Evolutionary conservation across 2,888 invertebrate species (phyloP), one percentile per base, ranked within the genome.

Genomic region (Drosophila kambysellisi): DNA sequence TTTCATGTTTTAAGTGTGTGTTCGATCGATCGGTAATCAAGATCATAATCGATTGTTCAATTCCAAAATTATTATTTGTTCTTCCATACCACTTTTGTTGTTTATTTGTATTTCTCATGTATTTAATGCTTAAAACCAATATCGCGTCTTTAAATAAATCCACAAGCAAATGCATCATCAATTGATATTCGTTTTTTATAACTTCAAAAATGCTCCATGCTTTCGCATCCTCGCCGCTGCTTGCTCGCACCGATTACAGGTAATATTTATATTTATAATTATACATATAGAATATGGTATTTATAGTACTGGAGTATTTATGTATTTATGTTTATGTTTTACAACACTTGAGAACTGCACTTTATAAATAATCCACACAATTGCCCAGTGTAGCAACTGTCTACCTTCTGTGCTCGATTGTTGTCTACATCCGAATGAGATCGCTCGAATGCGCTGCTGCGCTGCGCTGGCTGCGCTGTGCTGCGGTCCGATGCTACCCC

Each of bases 91-190:
- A 67, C 72, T 69, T 74, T 84, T 88, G 85, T 84, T 89, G 82
- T 89, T 83, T 88, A 74, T 85, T 85, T 88, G 79, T 89, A 89
- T 71, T 71, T 82, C 72, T 86, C 82, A 89, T 89, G 87, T 86
- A 89, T 89, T 88, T 88, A 87, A 88, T 78, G 88, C 88, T 84
- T 88, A 83, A 81, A 84, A 80, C 79, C 75, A 83, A 79, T 83
- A 79, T 72, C 86, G 85, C 84, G 89, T 74, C 67, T 77, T 75
- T 71, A 69, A 85, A 89, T 82, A 87, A 86, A 86, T 71, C 67
- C 72, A 75, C 37, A 39, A 82, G 76, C 88, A 86, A 89, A 79
- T 89, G 75, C 83, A 87, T 79, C 75, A 69, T 73, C 76, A 76
- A 76, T 56, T 62, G 62, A 71, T 78, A 65, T 57, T 75, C 68